phyloP scores from a whole-genome alignment of 30 jellyfish, hydroid and myxozoan species.

The Aurelia aurita region DNA sequence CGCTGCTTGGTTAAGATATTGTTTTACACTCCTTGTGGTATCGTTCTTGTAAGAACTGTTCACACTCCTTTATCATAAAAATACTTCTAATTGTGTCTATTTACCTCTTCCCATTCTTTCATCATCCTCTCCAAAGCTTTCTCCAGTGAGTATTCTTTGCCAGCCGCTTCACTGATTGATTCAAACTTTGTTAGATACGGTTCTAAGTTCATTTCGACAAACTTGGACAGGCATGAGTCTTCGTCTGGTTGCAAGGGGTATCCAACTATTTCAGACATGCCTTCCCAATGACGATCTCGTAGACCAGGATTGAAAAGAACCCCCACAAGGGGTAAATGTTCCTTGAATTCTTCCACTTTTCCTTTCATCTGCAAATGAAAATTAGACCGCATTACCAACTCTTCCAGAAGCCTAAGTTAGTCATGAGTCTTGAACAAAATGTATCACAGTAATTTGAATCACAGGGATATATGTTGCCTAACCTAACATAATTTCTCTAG shows the following conservation, averaged over 20 bases:
- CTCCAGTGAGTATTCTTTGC: conserved; percentile 95
- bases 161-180: conserved; percentile 97
- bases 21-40: too few relatives aligned
- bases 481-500: too few relatives aligned
- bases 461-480: too few relatives aligned
- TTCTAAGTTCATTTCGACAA: conserved; percentile 97
- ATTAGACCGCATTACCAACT: too few relatives aligned
- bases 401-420: too few relatives aligned
- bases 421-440: too few relatives aligned
- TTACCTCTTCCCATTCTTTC: conserved; percentile 97
- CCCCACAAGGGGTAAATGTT: conserved; percentile 91
- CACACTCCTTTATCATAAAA: too few relatives aligned
- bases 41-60: too few relatives aligned
- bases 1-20: too few relatives aligned
- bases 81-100: too few relatives aligned
- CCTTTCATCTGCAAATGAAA: conserved; percentile 73
- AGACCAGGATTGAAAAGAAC: conserved; percentile 97
- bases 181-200: conserved; percentile 91
- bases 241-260: conserved; percentile 97
- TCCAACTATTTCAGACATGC: conserved; percentile 99
- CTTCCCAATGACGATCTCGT: conserved; percentile 99
- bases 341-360: conserved; percentile 96
- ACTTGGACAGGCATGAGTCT: conserved; percentile 76
- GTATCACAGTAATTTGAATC: too few relatives aligned
- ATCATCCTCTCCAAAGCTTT: conserved; percentile 96